Evolutionary conservation across 2,797 vertebrate genomes (phyloP), one percentile per base, ranked within the genome.

Genomic region (Argentina silus): DNA sequence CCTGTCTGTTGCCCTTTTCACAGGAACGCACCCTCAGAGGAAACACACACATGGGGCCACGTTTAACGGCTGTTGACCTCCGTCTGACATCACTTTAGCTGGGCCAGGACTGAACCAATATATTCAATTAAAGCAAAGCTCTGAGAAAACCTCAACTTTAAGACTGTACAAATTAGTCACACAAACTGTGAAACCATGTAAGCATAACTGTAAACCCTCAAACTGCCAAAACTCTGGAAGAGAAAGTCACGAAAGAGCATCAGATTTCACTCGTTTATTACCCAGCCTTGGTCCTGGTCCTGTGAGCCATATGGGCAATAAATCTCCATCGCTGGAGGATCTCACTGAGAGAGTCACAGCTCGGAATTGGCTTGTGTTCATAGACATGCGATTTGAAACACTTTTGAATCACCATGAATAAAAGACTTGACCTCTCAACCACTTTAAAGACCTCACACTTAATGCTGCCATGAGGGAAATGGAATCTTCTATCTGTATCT

Each of bases 311-410:
- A 59, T 70, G 74, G 59, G 66, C 73, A 81, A 79, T 77, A 85
- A 87, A 89, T 88, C 81, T 81, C 60, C 59, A 66, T 88, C 79
- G 81, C 51, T 79, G 81, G 78, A 62, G 62, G 27, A 27, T 85
- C 81, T 85, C 64, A 76, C 63, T 76, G 55, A 73, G 72, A 79
- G 60, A 47, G 50, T 45, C n/a, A 15, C 17, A 19, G 17, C 43
- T 36, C 53, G 59, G 50, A 17, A 43, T 73, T 67, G 14, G 21
- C 53, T 70, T 11, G 42, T 21, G 48, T 60, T 68, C 43, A 45
- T 17, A 23, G 44, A 62, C 69, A 47, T 8, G 9, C 44, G 50
- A 48, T 47, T 19, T 17, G 14, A 67, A 47, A 42, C 36, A 9
- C 50, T 43, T 56, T 2, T 55, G 66, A 9, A 42, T 53, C 12